Evolutionary conservation across 2,113 vertebrate species (phyloP).

Genomic region (Dinomys branickii): DNA sequence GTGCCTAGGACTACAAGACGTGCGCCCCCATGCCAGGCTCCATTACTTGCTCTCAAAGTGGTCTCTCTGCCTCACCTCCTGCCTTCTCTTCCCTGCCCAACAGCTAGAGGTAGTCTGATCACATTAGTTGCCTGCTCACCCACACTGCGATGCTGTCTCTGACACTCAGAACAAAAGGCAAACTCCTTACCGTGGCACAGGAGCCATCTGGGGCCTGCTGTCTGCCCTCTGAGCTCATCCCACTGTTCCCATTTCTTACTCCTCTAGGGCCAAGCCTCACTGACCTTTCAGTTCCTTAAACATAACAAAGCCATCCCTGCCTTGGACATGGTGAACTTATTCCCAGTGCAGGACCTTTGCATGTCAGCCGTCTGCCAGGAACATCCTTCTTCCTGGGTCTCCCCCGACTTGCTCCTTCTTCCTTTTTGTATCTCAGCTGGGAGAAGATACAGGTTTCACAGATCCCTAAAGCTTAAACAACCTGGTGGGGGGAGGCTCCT

Average conservation of each 20-base stretch:
- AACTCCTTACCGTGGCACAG: neutral
- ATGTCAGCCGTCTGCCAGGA: neutral
- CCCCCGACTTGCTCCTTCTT: neutral
- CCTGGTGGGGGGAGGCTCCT: neutral
- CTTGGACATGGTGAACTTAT: neutral
- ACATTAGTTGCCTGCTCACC: neutral
- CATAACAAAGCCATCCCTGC: neutral
- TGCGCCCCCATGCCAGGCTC: neutral
- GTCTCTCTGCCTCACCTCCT: neutral
- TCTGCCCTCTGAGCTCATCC: neutral
- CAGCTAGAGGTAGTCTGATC: neutral
- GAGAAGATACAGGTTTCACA: neutral
- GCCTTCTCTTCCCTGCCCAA: neutral
- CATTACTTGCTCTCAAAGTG: neutral
- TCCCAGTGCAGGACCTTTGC: neutral
- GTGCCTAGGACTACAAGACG: neutral
- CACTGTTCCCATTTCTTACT: neutral
- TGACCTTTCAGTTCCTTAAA: neutral
- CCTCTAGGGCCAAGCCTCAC: neutral
- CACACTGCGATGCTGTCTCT: neutral
- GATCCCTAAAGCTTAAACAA: neutral
- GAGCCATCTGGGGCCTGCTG: neutral
- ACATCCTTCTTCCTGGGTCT: neutral
- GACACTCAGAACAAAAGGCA: neutral
- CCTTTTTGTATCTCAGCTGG: conserved; percentile 11